These are phyloP conservation scores for Caenorhabditis panamensis DNA, from an alignment of 2,888 invertebrate genomes.

Conservation along the genomic window DNA sequence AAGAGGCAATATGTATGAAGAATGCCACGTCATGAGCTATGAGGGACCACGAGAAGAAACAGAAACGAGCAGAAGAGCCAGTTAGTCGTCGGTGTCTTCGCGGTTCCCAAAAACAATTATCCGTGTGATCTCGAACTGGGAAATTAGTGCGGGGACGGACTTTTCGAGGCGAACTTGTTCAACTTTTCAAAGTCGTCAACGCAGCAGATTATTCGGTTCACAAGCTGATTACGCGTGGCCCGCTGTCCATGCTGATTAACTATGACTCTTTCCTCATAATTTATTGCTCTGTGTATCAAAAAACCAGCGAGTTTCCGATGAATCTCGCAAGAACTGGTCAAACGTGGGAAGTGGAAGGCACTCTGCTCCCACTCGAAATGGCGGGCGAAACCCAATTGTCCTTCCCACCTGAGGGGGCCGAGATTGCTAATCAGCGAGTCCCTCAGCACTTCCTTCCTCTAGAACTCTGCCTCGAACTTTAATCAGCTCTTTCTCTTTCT, in stretches of 20 bases:
- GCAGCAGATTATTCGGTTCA: constrained; percentile 1
- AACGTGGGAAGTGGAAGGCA: not conserved
- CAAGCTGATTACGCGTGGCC: not conserved
- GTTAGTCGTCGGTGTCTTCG: constrained; percentile 1
- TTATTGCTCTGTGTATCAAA: not conserved
- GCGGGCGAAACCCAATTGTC: not conserved
- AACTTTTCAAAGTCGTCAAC: not conserved
- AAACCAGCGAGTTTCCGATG: not conserved
- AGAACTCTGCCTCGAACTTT: not conserved
- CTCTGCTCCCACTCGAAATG: not conserved
- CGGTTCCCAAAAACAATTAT: constrained; percentile 16
- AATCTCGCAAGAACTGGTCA: not conserved
- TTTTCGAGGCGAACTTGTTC: not conserved
- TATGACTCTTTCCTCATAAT: not conserved
- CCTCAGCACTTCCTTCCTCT: not conserved
- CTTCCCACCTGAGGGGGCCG: not conserved
- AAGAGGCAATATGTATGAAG: constrained; percentile 12
- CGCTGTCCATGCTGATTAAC: not conserved
- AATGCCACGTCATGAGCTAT: constrained; percentile 15
- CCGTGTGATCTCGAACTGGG: not conserved
- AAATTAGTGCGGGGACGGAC: constrained; percentile 21
- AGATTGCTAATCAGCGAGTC: not conserved
- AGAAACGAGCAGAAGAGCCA: no score
- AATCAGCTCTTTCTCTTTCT: not conserved
- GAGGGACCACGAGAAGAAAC: constrained; percentile 7